Evolutionary conservation across 2,113 vertebrate genomes (phyloP), one percentile per base, ranked within the genome.

Genomic region (Orthonyx spaldingii): DNA sequence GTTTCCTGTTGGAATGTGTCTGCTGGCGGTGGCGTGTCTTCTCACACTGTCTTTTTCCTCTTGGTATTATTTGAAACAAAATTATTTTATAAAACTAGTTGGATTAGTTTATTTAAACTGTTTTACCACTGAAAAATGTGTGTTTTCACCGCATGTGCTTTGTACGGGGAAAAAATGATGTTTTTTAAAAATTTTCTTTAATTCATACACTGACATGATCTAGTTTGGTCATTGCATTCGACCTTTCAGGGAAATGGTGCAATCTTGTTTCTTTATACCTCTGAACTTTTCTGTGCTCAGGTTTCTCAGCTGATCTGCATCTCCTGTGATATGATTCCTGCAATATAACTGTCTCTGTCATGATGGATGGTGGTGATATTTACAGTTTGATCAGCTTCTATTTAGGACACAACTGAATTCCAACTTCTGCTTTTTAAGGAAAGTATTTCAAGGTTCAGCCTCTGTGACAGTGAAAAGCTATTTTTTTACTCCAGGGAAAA

Each of bases 141-240:
- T 4, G 3, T 4, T 72, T 85, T 76, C 19, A 46, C 6, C 49
- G n/a, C 15, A 37, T 19, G 10, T 7, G 0, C 49, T 86, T 87
- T 60, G 6, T 7, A 37, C 7, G 3, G 9, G 12, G 1, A 6
- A 13, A 27, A 41, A 30, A 26, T 20, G 3, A 1, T 53, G 8
- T 22, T 75, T 52, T 42, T 18, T 10, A 13, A 60, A 53, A 19
- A 47, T 64, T 75, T 6, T 85, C 4, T 78, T 49, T 32, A 63
- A 39, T 65, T 57, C 42, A 55, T 47, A 30, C 17, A 26, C 12
- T 72, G n/a, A 69, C 85, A 60, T 35, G 1, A 87, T 74, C 77
- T 77, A 39, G 8, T 69, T 74, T 53, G 28, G 21, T 30, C 18
- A 76, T 22, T 70, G 20, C 18, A 21, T 80, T 71, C 26, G 6